Conservation (phyloP, 1,140 invertebrate genomes). For the Hylaeus anthracinus region DNA sequence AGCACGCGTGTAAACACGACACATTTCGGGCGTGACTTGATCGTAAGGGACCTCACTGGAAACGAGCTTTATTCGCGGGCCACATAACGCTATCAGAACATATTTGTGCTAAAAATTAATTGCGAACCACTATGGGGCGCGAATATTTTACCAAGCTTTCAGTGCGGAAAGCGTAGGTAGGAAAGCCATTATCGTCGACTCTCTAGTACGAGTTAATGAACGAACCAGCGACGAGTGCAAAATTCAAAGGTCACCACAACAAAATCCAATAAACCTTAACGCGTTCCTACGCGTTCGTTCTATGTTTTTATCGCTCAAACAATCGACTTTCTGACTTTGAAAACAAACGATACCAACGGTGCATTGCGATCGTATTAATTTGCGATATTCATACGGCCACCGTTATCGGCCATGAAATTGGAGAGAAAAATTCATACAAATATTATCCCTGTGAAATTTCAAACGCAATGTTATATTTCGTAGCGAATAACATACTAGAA, state of each 20-base stretch:
- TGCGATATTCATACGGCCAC: neutral
- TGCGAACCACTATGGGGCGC: neutral
- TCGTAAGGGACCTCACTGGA: neutral
- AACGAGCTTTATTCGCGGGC: neutral
- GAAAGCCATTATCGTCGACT: slow-evolving; percentile 42
- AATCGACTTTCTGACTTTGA: neutral
- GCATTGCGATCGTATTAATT: neutral
- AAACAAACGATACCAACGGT: neutral
- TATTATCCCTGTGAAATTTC: too few relatives aligned
- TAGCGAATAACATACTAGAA: too few relatives aligned
- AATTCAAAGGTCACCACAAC: slow-evolving; percentile 32
- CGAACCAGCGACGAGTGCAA: slow-evolving; percentile 6
- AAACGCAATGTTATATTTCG: too few relatives aligned
- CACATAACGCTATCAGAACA: neutral
- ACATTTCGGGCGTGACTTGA: neutral
- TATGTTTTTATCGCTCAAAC: neutral
- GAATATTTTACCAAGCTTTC: slow-evolving; percentile 41
- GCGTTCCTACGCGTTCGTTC: neutral
- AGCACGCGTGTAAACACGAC: neutral
- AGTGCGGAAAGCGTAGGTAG: slow-evolving; percentile 6
- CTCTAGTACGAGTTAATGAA: slow-evolving; percentile 34
- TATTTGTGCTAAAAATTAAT: slow-evolving; percentile 44
- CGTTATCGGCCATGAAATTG: neutral
- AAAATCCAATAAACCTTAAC: slow-evolving; percentile 36
- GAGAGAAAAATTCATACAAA: neutral